Conservation (phyloP, 2,113 vertebrate genomes). For the Bungarus multicinctus region DNA sequence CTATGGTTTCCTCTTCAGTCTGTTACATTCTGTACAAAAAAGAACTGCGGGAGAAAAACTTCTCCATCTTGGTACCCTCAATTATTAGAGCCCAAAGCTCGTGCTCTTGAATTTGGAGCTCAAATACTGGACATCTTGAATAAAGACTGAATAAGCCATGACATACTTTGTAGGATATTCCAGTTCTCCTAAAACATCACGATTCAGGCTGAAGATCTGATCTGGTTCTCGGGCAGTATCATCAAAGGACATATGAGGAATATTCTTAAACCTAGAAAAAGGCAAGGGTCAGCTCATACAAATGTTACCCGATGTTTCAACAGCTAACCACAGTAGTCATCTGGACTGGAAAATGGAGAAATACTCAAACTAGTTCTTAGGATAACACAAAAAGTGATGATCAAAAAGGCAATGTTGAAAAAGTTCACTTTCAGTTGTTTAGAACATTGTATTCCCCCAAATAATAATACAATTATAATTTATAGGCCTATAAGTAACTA, state of each 20-base stretch:
- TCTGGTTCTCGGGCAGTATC: constrained; percentile 88
- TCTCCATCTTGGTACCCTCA: background rate
- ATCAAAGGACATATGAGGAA: constrained; percentile 97
- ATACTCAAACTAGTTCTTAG: no score
- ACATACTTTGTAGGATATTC: constrained; percentile 94
- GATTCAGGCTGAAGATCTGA: constrained; percentile 89
- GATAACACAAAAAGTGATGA: background rate
- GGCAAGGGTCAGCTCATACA: background rate
- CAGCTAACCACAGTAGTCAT: accelerated
- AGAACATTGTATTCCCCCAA: background rate
- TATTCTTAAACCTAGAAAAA: constrained; percentile 86
- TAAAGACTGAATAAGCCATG: background rate
- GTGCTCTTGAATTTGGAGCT: background rate
- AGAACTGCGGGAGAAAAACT: background rate
- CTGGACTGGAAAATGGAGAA: background rate
- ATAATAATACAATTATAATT: background rate
- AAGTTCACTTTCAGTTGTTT: accelerated
- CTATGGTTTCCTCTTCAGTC: background rate
- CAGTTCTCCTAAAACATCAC: constrained; percentile 82
- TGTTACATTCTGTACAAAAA: background rate
- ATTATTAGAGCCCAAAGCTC: background rate
- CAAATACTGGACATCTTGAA: background rate
- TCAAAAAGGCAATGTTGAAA: background rate
- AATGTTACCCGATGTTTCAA: background rate
- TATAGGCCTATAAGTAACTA: background rate